Conservation (phyloP, 1,140 invertebrate genomes). For the Calliphora vicina region DNA sequence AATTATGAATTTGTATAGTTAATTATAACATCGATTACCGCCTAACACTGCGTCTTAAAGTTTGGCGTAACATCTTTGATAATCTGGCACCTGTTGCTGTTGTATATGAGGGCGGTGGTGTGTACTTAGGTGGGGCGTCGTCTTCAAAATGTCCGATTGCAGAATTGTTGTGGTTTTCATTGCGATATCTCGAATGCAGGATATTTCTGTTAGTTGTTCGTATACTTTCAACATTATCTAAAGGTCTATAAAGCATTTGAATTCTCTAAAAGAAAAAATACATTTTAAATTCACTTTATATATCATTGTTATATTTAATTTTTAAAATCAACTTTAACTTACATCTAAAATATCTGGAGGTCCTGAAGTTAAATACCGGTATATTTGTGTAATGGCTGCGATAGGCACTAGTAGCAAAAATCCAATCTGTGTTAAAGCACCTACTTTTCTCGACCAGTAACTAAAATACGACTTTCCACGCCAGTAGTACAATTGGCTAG, state of each 20-base stretch:
- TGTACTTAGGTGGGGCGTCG: constrained; percentile 92
- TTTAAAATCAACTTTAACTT: constrained; percentile 59
- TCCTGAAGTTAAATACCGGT: constrained; percentile 80
- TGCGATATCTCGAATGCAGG: constrained; percentile 43
- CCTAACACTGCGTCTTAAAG: constrained; percentile 80
- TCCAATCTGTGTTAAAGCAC: constrained; percentile 78
- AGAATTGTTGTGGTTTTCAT: constrained; percentile 24
- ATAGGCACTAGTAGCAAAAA: constrained; percentile 80
- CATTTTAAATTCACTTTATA: not conserved
- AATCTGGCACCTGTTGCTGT: constrained; percentile 86
- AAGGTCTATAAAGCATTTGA: constrained; percentile 53
- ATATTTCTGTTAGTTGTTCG: constrained; percentile 26
- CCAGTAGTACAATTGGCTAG: constrained; percentile 61
- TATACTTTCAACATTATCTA: constrained; percentile 41
- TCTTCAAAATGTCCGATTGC: constrained; percentile 64
- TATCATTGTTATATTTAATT: too few species aligned
- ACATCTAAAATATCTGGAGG: constrained; percentile 89
- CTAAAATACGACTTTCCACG: constrained; percentile 72
- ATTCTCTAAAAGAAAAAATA: constrained; percentile 70
- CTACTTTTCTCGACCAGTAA: constrained; percentile 79
- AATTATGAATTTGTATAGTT: not conserved
- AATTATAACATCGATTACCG: constrained; percentile 59
- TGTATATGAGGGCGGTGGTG: constrained; percentile 89
- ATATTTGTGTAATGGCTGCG: constrained; percentile 82
- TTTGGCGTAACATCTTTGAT: constrained; percentile 80